Evolutionary conservation across 2,888 invertebrate species (phyloP).

Genomic region (Masnerella sp.): DNA sequence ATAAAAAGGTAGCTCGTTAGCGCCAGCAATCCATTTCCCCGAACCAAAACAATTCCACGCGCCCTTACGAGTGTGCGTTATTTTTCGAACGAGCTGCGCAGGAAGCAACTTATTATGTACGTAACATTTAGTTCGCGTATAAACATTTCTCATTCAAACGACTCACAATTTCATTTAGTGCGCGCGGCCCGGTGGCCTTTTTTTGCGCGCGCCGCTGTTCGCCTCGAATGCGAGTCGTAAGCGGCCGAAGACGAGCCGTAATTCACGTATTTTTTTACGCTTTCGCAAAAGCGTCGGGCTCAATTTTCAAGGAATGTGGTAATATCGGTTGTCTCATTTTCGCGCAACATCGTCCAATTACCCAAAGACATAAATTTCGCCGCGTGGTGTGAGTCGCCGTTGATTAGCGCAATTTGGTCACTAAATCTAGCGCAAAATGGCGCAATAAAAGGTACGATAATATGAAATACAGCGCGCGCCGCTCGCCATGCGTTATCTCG

Average conservation of each 20-base stretch:
- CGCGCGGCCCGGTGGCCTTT: not conserved
- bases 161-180: constrained; percentile 28
- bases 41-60: constrained; percentile 26
- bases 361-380: constrained; percentile 48
- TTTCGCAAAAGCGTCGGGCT: constrained; percentile 9
- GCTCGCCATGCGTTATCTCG: constrained; percentile 48
- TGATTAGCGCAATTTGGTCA: constrained; percentile 57
- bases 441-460: constrained; percentile 57
- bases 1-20: constrained; percentile 19
- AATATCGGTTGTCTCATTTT: constrained; percentile 51
- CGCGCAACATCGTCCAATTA: constrained; percentile 54
- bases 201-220: not conserved
- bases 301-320: constrained; percentile 45
- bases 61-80: not conserved
- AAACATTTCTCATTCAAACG: constrained; percentile 23
- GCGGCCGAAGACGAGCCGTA: constrained; percentile 22
- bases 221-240: constrained; percentile 6
- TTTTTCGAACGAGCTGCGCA: constrained; percentile 16
- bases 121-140: constrained; percentile 26
- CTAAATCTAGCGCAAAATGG: constrained; percentile 56
- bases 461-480: constrained; percentile 49
- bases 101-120: constrained; percentile 33
- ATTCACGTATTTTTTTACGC: constrained; percentile 27
- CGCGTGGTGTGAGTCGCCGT: constrained; percentile 43
- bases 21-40: constrained; percentile 7